Evolutionary conservation across 2,113 vertebrate species (phyloP), one percentile per base, ranked within the genome.

Genomic region (Parotia lawesii): DNA sequence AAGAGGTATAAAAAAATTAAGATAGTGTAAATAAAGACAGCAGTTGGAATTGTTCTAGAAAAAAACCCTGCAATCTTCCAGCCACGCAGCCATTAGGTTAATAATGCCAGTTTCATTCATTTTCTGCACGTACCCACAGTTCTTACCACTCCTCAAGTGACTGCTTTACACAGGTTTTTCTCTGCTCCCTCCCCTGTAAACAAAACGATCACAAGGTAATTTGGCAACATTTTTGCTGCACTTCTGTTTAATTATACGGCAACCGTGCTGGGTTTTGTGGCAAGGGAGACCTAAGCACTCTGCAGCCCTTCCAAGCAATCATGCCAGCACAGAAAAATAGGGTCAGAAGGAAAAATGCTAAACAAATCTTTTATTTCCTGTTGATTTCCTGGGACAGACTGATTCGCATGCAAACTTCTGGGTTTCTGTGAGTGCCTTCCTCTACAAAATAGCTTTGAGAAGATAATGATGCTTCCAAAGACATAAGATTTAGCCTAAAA

Each of bases 1-100:
- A 85, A 94, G 51, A 93, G 48, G 28, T 47, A 56, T 76, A 64
- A 80, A 89, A 87, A 87, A 83, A 86, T 57, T 76, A 81, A 82
- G 48, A n/a, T 7, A 65, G 51, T 72, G 85, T 92, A 94, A 93
- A 93, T 85, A 95, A 95, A 94, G 57, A 28, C 75, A 90, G 79
- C 50, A 64, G 82, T 57, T 75, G 89, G 67, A 45, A 76, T 51
- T 56, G 25, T 58, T 79, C 48, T 12, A 66, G 58, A 40, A 89
- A 90, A 95, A 87, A 5, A 12, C 1, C 38, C 85, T 57, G 31
- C 81, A 85, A 67, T 60, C 58, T 85, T 85, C 74, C 38, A 85
- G 58, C 74, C 50, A 69, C 14, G 25, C 54, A 85, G 13, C 58
- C 37, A 20, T 76, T 87, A 56, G 15, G 25, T 76, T 85, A 77